Evolutionary conservation across 1,140 invertebrate species (phyloP).

Genomic region (Cydia splendana): DNA sequence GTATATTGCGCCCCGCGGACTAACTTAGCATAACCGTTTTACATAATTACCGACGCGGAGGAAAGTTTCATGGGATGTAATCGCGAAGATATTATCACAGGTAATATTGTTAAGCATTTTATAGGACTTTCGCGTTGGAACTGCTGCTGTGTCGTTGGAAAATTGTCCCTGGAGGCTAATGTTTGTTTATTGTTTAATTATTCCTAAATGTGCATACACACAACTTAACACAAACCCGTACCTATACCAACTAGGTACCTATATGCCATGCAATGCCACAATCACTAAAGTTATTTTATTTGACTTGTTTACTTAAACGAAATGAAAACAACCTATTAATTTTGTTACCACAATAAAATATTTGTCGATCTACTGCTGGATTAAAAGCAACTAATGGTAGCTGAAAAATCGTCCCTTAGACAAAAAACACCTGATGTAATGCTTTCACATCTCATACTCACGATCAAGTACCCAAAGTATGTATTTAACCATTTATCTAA

Average conservation of each 20-base stretch:
- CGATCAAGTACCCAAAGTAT: too few relatives aligned
- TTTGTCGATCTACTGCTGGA: too few relatives aligned
- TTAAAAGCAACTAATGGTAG: too few relatives aligned
- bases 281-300: not conserved
- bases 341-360: too few relatives aligned
- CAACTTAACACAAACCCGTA: not conserved
- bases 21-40: conserved; percentile 28
- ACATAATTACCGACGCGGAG: conserved; percentile 8
- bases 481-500: too few relatives aligned
- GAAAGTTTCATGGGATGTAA: conserved; percentile 21
- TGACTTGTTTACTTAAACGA: not conserved
- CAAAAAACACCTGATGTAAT: too few relatives aligned
- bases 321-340: not conserved
- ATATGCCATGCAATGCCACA: not conserved
- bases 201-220: not conserved
- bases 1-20: conserved; percentile 21
- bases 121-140: conserved; percentile 1
- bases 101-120: conserved; percentile 19
- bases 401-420: too few relatives aligned
- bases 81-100: conserved; percentile 16
- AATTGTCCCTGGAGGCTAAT: not conserved
- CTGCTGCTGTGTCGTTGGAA: not conserved
- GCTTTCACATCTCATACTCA: too few relatives aligned
- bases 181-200: not conserved
- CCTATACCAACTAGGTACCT: not conserved